Conservation (phyloP, 2,888 invertebrate species). For the Ypsolopha sequella region DNA sequence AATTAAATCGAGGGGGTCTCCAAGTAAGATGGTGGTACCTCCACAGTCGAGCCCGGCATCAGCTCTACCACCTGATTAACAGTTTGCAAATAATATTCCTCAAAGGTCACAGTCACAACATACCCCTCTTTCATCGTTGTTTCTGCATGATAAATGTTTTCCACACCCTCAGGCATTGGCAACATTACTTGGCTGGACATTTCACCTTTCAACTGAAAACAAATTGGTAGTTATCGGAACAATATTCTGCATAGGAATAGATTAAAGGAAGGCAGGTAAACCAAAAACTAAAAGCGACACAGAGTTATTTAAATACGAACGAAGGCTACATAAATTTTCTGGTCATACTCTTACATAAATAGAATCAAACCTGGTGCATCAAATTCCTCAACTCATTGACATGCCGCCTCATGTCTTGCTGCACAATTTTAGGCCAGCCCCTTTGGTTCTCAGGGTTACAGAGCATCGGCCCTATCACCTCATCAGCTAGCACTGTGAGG, state of each 20-base stretch:
- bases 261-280: neutral
- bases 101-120: neutral
- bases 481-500: conserved; percentile 76
- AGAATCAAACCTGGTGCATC: conserved; percentile 72
- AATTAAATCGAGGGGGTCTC: too few relatives aligned
- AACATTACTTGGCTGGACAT: conserved; percentile 88
- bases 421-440: conserved; percentile 81
- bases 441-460: conserved; percentile 78
- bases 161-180: conserved; percentile 86
- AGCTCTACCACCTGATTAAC: too few relatives aligned
- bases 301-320: too few relatives aligned
- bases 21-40: too few relatives aligned
- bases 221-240: neutral
- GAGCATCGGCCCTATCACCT: conserved; percentile 79
- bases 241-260: neutral
- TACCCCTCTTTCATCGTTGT: conserved; percentile 54
- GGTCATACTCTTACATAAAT: too few relatives aligned
- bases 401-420: conserved; percentile 78
- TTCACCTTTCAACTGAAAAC: conserved; percentile 78
- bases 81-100: too few relatives aligned
- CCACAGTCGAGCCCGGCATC: too few relatives aligned
- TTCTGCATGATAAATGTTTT: conserved; percentile 75
- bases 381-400: conserved; percentile 77
- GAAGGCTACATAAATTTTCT: neutral
- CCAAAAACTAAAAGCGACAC: too few relatives aligned